phyloP scores from a whole-genome alignment of 2,113 vertebrate genomes.

The Eleginops maclovinus region DNA sequence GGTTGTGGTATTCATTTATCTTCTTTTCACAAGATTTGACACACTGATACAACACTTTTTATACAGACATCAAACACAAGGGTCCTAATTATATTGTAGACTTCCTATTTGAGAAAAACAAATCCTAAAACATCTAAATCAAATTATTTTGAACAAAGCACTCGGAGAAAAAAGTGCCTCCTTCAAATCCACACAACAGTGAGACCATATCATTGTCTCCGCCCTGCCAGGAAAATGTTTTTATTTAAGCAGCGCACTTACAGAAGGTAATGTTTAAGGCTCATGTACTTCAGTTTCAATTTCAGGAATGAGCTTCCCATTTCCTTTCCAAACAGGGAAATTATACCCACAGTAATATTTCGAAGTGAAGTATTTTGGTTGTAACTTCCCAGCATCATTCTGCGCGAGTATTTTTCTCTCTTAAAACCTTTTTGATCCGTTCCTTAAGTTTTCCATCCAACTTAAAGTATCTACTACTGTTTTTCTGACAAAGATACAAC shows the following conservation, averaged over 20 bases:
- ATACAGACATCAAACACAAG: not conserved
- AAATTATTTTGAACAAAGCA: not conserved
- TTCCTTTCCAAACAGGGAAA: slow-evolving; percentile 34
- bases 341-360: slow-evolving; percentile 25
- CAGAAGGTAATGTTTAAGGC: slow-evolving; percentile 35
- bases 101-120: not conserved
- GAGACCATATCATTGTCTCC: slow-evolving; percentile 19
- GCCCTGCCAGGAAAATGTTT: slow-evolving; percentile 17
- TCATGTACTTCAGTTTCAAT: slow-evolving; percentile 22
- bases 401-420: not conserved
- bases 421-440: too few relatives aligned
- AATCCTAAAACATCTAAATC: not conserved
- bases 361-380: slow-evolving; percentile 13
- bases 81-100: too few relatives aligned
- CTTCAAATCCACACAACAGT: not conserved
- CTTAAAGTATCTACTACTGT: too few relatives aligned
- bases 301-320: slow-evolving; percentile 28
- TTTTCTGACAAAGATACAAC: too few relatives aligned
- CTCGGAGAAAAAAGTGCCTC: not conserved
- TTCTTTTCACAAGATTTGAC: too few relatives aligned
- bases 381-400: not conserved
- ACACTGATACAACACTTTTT: too few relatives aligned
- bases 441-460: too few relatives aligned
- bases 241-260: not conserved
- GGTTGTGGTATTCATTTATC: not conserved